phyloP scores from a whole-genome alignment of 2,113 vertebrate species.

The Platysteira castanea region DNA sequence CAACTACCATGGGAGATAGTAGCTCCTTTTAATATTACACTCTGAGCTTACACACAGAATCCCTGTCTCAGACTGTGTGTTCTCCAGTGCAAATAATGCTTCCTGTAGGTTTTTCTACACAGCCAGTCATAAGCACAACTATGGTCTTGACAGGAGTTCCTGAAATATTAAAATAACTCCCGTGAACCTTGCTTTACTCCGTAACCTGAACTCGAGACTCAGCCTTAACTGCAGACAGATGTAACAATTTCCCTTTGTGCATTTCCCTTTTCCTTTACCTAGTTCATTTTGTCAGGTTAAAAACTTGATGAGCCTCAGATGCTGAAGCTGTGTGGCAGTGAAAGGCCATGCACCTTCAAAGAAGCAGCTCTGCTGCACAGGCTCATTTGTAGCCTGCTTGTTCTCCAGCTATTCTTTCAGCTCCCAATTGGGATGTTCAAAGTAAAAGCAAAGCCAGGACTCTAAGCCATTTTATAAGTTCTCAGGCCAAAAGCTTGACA shows the following conservation, averaged over 20 bases:
- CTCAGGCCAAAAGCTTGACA: background rate
- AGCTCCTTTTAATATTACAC: background rate
- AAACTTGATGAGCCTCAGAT: background rate
- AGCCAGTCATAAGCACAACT: background rate
- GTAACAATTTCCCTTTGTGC: background rate
- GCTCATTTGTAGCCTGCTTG: slow-evolving; percentile 22
- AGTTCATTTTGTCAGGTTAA: background rate
- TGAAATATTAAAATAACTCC: slow-evolving; percentile 7
- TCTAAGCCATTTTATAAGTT: slow-evolving; percentile 25
- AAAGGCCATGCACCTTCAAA: background rate
- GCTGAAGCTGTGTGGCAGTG: background rate
- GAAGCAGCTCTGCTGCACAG: background rate
- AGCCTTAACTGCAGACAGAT: background rate
- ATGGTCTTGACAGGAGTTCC: background rate
- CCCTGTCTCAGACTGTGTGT: background rate
- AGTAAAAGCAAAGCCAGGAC: slow-evolving; percentile 7
- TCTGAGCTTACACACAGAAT: background rate
- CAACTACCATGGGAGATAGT: background rate
- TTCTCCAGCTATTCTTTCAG: background rate
- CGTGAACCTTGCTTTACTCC: background rate
- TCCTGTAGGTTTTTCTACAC: background rate
- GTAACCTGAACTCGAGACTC: background rate
- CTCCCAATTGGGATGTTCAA: background rate
- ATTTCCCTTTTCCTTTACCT: background rate
- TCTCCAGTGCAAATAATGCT: background rate